phyloP scores from a whole-genome alignment of 2,113 vertebrate genomes.

The Nannospalax galili region DNA sequence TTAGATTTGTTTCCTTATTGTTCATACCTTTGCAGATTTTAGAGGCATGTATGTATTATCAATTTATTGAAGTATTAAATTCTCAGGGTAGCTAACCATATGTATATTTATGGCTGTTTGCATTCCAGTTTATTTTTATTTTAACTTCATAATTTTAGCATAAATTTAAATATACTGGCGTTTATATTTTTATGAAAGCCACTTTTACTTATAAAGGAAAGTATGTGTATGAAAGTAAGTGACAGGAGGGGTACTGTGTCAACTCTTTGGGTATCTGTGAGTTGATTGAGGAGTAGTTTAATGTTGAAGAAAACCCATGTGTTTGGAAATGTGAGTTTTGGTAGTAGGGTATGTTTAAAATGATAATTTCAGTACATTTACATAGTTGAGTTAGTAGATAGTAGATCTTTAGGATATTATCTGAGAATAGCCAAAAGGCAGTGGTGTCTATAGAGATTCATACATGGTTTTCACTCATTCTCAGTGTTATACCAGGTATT shows the following conservation, averaged over 20 bases:
- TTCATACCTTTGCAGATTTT: background rate
- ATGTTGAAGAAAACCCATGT: background rate
- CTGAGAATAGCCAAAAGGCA: background rate
- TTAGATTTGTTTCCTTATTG: background rate
- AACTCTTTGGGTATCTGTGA: background rate
- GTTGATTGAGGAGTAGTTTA: background rate
- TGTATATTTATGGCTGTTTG: background rate
- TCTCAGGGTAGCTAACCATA: background rate
- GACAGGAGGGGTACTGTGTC: background rate
- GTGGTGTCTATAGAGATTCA: background rate
- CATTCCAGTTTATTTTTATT: conserved; percentile 21
- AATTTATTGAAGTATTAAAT: conserved; percentile 32
- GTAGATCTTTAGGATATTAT: background rate
- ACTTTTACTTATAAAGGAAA: conserved; percentile 11
- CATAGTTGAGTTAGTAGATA: background rate
- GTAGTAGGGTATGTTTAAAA: background rate
- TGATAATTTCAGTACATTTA: background rate
- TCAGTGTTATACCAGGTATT: background rate
- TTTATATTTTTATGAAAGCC: background rate
- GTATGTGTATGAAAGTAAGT: background rate
- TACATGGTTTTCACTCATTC: background rate
- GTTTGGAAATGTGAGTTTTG: conserved; percentile 36
- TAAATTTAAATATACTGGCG: background rate
- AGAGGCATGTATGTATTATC: background rate
- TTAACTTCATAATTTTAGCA: conserved; percentile 1